Conservation (phyloP, 1,140 invertebrate genomes). For the Anastatus disparis region DNA sequence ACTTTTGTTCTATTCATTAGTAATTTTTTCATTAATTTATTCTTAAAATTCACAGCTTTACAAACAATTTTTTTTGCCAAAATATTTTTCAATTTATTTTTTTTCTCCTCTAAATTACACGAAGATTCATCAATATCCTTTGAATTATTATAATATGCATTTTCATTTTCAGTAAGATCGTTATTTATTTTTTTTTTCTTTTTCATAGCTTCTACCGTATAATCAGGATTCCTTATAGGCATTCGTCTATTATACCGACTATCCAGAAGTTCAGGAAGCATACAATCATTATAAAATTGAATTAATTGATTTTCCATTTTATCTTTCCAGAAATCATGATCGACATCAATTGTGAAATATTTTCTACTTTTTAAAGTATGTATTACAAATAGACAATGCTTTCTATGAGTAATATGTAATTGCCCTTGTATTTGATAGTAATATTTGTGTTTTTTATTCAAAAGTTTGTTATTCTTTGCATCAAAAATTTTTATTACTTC, state of each 20-base stretch:
- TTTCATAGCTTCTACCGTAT: conserved; percentile 39
- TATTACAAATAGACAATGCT: conserved; percentile 45
- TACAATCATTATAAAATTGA: conserved; percentile 51
- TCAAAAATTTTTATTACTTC: conserved; percentile 18
- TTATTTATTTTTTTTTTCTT: conserved; percentile 15
- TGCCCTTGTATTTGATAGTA: conserved; percentile 55
- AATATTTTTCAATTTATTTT: no score
- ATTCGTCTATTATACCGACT: conserved; percentile 46
- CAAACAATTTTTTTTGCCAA: no score
- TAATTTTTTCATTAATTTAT: no score
- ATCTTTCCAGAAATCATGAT: conserved; percentile 39
- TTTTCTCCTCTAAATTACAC: no score
- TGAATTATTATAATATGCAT: no score
- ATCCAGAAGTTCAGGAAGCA: conserved; percentile 57
- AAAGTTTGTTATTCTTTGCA: conserved; percentile 28
- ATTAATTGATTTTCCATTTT: conserved; percentile 43
- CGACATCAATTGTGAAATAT: conserved; percentile 21
- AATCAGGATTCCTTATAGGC: conserved; percentile 47
- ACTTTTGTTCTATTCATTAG: no score
- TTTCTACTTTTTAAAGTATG: conserved; percentile 44
- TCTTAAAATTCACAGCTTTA: no score
- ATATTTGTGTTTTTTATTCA: conserved; percentile 46
- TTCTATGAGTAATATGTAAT: conserved; percentile 44
- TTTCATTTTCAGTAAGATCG: not conserved
- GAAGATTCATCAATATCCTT: no score